phyloP scores from a whole-genome alignment of 2,113 vertebrate genomes.

The Sander vitreus region DNA sequence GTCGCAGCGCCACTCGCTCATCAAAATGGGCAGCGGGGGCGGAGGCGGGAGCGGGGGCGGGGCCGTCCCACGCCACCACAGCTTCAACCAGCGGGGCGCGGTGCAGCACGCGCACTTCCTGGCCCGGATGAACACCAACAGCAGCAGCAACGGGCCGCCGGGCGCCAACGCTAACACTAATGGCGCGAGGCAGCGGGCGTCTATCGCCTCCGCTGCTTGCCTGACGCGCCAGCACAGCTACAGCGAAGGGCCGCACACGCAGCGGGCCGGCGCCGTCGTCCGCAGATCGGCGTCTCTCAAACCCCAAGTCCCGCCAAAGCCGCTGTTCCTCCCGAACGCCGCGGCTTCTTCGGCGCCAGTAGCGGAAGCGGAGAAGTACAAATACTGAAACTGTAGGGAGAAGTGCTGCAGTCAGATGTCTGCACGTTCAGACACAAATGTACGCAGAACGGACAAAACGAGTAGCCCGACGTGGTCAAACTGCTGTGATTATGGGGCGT shows the following conservation, averaged over 20 bases:
- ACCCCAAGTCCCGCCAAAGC: slow-evolving; percentile 81
- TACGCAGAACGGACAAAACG: background rate
- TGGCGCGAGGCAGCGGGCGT: slow-evolving; percentile 34
- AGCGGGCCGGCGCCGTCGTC: slow-evolving; percentile 63
- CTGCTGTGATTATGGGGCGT: too few relatives aligned
- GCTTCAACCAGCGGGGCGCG: slow-evolving; percentile 75
- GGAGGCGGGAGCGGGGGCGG: background rate
- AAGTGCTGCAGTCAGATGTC: too few relatives aligned
- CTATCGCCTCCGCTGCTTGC: slow-evolving; percentile 56
- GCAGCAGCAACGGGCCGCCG: slow-evolving; percentile 61
- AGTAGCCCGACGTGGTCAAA: background rate
- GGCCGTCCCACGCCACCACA: slow-evolving; percentile 78
- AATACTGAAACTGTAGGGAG: slow-evolving; percentile 67
- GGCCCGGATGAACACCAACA: slow-evolving; percentile 75
- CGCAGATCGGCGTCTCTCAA: slow-evolving; percentile 84
- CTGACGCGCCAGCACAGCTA: slow-evolving; percentile 87
- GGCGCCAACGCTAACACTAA: background rate
- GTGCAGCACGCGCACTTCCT: slow-evolving; percentile 58
- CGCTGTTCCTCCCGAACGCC: slow-evolving; percentile 81
- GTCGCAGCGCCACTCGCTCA: slow-evolving; percentile 79
- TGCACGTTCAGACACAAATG: too few relatives aligned
- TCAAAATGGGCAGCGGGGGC: slow-evolving; percentile 74
- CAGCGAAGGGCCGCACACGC: slow-evolving; percentile 76
- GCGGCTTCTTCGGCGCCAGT: slow-evolving; percentile 54
- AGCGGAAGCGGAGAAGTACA: slow-evolving; percentile 64